Percentiles rank a stretch among this genome's conserved stretches.
These are phyloP conservation scores for Drosophila recens DNA, from an alignment of 2,888 invertebrate species.

Conservation along the genomic window DNA sequence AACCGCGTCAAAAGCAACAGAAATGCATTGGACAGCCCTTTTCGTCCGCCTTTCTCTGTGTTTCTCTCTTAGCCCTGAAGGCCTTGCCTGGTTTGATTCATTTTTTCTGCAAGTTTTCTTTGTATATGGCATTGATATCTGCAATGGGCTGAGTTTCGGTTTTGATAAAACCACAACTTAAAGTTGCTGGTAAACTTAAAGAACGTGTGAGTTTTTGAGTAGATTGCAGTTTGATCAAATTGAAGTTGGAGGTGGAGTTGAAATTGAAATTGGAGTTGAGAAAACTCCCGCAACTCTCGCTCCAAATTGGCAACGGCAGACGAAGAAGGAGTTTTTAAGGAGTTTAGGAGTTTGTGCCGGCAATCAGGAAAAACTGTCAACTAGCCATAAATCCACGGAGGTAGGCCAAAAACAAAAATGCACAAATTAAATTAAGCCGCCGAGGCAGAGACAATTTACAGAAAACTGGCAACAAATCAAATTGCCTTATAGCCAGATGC, in stretches of 20 bases:
- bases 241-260: neutral
- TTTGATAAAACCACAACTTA: conserved; percentile 37
- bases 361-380: conserved; percentile 68
- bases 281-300: conserved; percentile 47
- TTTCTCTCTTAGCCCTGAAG: conserved; percentile 23
- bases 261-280: neutral
- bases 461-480: conserved; percentile 72
- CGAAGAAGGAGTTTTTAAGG: conserved; percentile 5
- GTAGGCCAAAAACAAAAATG: conserved; percentile 46
- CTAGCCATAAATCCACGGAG: conserved; percentile 67
- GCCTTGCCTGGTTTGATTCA: conserved; percentile 39
- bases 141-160: conserved; percentile 47
- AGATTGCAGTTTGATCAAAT: neutral
- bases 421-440: conserved; percentile 74
- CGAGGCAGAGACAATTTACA: conserved; percentile 59
- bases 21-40: conserved; percentile 69
- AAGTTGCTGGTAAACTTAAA: conserved; percentile 30
- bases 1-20: conserved; percentile 79
- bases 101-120: conserved; percentile 37
- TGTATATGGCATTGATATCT: conserved; percentile 65
- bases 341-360: conserved; percentile 27
- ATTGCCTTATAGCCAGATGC: conserved; percentile 70
- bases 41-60: too few relatives aligned
- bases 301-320: conserved; percentile 37
- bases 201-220: neutral